Evolutionary conservation across 2,113 vertebrate species (phyloP).

Genomic region (Festucalex cinctus): DNA sequence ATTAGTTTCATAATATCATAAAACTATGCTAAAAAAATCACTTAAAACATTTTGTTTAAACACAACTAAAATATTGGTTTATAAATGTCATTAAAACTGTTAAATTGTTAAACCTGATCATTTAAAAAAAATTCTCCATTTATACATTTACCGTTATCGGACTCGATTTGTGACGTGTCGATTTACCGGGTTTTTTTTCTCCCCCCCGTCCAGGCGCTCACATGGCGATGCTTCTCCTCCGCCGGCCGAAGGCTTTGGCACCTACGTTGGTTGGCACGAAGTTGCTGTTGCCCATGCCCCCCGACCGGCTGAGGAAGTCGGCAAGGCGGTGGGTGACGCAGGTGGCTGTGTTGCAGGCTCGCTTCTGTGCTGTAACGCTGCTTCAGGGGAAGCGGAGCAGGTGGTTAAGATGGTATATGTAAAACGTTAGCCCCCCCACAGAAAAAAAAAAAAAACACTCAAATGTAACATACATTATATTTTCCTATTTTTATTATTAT

Average conservation of each 20-base stretch:
- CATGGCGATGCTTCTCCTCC: conserved; percentile 80
- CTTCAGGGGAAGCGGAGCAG: conserved; percentile 57
- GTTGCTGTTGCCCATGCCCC: conserved; percentile 83
- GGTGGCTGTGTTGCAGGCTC: conserved; percentile 92
- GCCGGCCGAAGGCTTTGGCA: conserved; percentile 84
- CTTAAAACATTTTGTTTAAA: neutral
- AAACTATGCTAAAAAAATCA: neutral
- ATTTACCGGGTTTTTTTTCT: neutral
- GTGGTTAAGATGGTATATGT: conserved; percentile 21
- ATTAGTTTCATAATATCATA: too few species aligned
- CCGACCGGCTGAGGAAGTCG: conserved; percentile 88
- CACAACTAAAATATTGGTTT: neutral
- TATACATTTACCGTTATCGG: neutral
- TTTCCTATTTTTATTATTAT: neutral
- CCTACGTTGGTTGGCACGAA: conserved; percentile 90
- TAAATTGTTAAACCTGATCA: neutral
- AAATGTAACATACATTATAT: neutral
- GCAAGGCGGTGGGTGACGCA: conserved; percentile 93
- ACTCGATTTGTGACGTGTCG: neutral
- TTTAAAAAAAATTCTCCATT: too few species aligned
- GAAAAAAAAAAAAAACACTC: neutral
- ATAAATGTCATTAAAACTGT: neutral
- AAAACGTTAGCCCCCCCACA: too few species aligned
- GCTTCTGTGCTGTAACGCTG: conserved; percentile 85
- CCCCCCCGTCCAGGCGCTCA: conserved; percentile 47